These are phyloP conservation scores for Zosterops lateralis DNA, from an alignment of 2,113 vertebrate species.

Conservation along the genomic window DNA sequence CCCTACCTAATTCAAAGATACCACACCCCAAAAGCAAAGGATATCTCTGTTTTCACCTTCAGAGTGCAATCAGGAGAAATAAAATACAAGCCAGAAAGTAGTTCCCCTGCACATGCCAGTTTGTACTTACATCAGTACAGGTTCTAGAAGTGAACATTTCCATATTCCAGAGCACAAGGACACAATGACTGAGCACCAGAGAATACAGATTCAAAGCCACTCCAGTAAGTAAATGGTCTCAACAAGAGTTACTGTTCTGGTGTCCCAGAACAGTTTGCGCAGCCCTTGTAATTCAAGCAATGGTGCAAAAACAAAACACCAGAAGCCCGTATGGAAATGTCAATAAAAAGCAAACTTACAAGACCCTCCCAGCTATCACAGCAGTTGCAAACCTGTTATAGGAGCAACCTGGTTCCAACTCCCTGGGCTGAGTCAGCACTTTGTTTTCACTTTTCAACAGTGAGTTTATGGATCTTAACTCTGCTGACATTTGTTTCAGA, in stretches of 20 bases:
- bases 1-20: background rate
- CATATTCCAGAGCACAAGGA: background rate
- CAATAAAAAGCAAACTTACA: background rate
- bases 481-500: conserved; percentile 16
- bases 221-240: background rate
- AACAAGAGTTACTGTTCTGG: background rate
- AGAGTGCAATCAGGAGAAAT: conserved; percentile 24
- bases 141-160: background rate
- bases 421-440: conserved; percentile 14
- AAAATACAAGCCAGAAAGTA: conserved; percentile 19
- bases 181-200: background rate
- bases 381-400: background rate
- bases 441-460: conserved; percentile 37
- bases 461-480: conserved; percentile 46
- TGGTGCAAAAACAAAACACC: background rate
- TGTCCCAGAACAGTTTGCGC: background rate
- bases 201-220: background rate
- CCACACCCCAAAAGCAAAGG: background rate
- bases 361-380: background rate
- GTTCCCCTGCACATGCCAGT: conserved; percentile 13
- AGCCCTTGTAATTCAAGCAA: background rate
- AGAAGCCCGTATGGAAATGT: background rate
- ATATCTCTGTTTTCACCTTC: conserved; percentile 41
- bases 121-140: background rate
- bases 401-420: background rate